A percentile compares a stretch with the other conserved stretches of the same genome.
These are phyloP conservation scores for Meloidogyne floridensis DNA, from an alignment of 1,140 invertebrate genomes.

Conservation along the genomic window DNA sequence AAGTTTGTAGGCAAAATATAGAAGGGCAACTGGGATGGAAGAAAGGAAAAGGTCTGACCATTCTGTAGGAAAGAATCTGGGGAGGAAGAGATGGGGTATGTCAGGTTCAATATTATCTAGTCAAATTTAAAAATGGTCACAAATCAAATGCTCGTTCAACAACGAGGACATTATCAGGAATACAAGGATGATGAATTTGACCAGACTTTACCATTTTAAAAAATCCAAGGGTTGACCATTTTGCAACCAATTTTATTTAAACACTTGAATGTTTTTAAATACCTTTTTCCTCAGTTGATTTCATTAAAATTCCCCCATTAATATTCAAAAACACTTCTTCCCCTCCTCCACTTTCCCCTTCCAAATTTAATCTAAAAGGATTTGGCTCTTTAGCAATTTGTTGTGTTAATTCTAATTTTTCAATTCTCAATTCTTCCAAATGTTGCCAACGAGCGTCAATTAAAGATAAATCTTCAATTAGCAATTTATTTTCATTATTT, in stretches of 20 bases:
- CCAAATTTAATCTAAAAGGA: not conserved
- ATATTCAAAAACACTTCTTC: not conserved
- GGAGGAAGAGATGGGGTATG: too few relatives aligned
- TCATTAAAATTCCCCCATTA: conserved; percentile 34
- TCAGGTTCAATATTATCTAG: too few relatives aligned
- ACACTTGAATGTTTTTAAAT: too few relatives aligned
- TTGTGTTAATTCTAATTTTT: not conserved
- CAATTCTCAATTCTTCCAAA: conserved; percentile 23
- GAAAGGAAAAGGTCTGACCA: too few relatives aligned
- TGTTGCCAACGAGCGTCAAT: conserved; percentile 37
- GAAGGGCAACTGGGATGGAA: too few relatives aligned
- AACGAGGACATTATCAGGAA: too few relatives aligned
- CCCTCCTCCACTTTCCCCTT: not conserved
- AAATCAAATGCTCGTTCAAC: too few relatives aligned
- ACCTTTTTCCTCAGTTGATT: conserved; percentile 31
- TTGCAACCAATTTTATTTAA: too few relatives aligned
- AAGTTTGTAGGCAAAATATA: too few relatives aligned
- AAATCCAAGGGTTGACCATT: conserved; percentile 1
- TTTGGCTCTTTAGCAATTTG: not conserved
- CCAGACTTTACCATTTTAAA: not conserved
- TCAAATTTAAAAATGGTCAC: too few relatives aligned
- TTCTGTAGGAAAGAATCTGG: too few relatives aligned
- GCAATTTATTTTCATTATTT: not conserved
- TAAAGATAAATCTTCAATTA: conserved; percentile 30
- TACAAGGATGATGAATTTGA: too few relatives aligned